Evolutionary conservation across 2,797 vertebrate genomes (phyloP).

Genomic region (Siniperca undulata): DNA sequence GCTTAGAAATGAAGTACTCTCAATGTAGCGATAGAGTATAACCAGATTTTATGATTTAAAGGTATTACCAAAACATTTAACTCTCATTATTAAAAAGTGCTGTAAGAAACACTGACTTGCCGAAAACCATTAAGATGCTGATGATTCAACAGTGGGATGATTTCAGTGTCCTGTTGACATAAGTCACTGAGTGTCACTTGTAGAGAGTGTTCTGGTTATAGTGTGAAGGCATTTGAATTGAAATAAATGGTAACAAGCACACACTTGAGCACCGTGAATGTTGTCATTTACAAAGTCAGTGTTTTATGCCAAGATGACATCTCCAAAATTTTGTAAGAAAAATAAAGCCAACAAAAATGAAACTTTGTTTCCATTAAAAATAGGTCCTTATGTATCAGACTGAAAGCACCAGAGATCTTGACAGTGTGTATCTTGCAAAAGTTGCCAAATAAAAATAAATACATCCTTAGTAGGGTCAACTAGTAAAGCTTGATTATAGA

Average conservation of each 20-base stretch:
- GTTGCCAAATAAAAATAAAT: constrained; percentile 84
- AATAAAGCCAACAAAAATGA: constrained; percentile 81
- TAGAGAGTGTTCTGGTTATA: constrained; percentile 77
- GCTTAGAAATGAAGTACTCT: constrained; percentile 73
- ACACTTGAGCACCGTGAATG: constrained; percentile 93
- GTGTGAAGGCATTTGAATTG: constrained; percentile 88
- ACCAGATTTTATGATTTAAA: constrained; percentile 77
- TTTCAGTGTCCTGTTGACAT: constrained; percentile 65
- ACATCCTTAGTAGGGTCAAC: constrained; percentile 85
- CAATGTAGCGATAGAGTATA: constrained; percentile 40
- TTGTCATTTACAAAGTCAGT: constrained; percentile 90
- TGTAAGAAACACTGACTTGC: constrained; percentile 87
- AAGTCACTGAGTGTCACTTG: constrained; percentile 59
- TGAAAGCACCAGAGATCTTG: constrained; percentile 93
- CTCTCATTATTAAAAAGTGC: constrained; percentile 88
- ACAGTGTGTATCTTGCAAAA: constrained; percentile 83
- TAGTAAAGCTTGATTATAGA: constrained; percentile 83
- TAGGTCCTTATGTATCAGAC: constrained; percentile 81
- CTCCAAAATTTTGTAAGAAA: constrained; percentile 74
- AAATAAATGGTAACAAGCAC: constrained; percentile 85
- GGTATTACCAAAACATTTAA: constrained; percentile 85
- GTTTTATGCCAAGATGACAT: constrained; percentile 87
- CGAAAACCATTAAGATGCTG: constrained; percentile 79
- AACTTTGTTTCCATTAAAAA: constrained; percentile 91
- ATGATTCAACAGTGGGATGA: constrained; percentile 82